A percentile compares a stretch with the other conserved stretches of the same genome.
Conservation (phyloP, 2,888 invertebrate genomes). For the Athrips mouffetella region DNA sequence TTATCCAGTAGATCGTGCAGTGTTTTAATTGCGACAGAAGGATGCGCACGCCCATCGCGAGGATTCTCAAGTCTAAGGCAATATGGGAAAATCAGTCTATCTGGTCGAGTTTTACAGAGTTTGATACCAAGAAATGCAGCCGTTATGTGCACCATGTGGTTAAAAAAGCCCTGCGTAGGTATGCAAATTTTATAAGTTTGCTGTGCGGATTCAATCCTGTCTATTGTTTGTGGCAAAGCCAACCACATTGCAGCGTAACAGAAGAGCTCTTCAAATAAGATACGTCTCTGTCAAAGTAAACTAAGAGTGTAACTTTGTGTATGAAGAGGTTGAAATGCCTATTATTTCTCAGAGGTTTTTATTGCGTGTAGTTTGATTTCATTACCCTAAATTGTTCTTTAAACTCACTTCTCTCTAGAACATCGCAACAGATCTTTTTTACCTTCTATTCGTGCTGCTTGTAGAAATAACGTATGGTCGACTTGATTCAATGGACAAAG, state of each 20-base stretch:
- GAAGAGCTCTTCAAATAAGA: too few species aligned
- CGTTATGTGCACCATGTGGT: neutral
- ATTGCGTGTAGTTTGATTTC: too few species aligned
- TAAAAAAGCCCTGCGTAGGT: neutral
- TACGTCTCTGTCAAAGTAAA: too few species aligned
- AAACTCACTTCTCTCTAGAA: neutral
- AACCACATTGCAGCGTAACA: too few species aligned
- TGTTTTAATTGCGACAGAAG: neutral
- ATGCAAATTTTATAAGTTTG: neutral
- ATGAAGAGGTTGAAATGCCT: too few species aligned
- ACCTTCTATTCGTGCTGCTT: too few species aligned
- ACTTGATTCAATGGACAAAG: too few species aligned
- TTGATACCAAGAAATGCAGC: neutral
- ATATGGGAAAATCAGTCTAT: neutral
- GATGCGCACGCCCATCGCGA: neutral
- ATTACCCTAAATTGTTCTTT: neutral
- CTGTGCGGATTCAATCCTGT: neutral
- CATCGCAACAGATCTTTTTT: too few species aligned
- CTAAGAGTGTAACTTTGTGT: too few species aligned
- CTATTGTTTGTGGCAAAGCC: neutral
- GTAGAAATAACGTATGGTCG: too few species aligned
- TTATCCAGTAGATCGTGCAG: neutral
- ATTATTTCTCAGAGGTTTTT: too few species aligned
- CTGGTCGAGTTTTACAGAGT: neutral
- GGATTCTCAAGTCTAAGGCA: neutral